These are phyloP conservation scores for Anas platyrhynchos DNA, from an alignment of 2,113 vertebrate genomes.

Conservation along the genomic window DNA sequence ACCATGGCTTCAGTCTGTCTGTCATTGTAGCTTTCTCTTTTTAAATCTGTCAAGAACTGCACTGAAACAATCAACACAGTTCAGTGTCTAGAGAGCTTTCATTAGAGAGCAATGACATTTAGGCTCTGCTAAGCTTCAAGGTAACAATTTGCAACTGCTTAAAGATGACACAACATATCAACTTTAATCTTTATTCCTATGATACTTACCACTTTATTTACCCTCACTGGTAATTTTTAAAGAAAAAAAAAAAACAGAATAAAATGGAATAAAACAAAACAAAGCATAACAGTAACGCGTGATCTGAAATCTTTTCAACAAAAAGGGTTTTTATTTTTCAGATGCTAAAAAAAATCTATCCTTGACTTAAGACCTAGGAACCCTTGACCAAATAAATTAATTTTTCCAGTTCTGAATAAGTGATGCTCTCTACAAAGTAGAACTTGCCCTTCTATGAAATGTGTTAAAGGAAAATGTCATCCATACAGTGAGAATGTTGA, in stretches of 20 bases:
- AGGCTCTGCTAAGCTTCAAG: not conserved
- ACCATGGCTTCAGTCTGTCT: not conserved
- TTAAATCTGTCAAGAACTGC: not conserved
- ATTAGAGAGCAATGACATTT: not conserved
- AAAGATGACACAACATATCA: not conserved
- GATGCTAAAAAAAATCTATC: slow-evolving; percentile 18
- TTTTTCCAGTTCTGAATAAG: slow-evolving; percentile 79
- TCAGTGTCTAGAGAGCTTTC: not conserved
- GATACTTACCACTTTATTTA: not conserved
- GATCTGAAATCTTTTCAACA: not conserved
- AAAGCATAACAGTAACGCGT: not conserved
- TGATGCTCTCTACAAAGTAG: slow-evolving; percentile 72
- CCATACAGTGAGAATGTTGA: slow-evolving; percentile 45
- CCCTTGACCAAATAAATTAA: slow-evolving; percentile 74
- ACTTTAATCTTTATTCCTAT: not conserved
- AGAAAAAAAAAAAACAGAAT: not conserved
- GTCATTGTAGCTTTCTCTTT: not conserved
- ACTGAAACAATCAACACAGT: not conserved
- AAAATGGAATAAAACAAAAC: not conserved
- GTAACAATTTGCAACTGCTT: not conserved
- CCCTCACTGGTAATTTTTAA: not conserved
- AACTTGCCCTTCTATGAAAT: slow-evolving; percentile 78
- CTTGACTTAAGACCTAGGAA: slow-evolving; percentile 55
- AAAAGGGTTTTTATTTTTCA: not conserved
- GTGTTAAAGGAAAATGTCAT: slow-evolving; percentile 78